These are phyloP conservation scores for Junco hyemalis DNA, from an alignment of 2,113 vertebrate genomes.

Conservation along the genomic window DNA sequence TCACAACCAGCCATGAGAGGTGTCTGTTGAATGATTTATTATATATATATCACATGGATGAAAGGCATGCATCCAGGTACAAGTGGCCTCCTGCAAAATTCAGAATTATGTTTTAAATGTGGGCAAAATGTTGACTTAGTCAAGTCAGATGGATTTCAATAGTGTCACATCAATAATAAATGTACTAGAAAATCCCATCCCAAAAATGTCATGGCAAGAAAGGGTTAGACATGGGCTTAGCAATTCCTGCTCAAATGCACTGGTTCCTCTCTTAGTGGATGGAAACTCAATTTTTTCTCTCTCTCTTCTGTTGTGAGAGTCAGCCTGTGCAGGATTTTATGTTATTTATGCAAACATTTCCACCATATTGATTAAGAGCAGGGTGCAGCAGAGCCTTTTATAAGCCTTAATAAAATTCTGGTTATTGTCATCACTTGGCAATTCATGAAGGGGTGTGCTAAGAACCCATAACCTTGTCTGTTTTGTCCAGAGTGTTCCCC, in stretches of 20 bases:
- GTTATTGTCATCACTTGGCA: constrained; percentile 22
- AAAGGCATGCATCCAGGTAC: background rate
- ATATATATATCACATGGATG: background rate
- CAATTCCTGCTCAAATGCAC: background rate
- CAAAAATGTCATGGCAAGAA: background rate
- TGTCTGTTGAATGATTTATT: background rate
- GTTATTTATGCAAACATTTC: background rate
- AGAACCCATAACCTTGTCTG: constrained; percentile 10
- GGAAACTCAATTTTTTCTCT: background rate
- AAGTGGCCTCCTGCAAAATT: background rate
- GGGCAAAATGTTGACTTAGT: background rate
- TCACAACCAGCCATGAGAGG: background rate
- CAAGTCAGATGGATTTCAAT: background rate
- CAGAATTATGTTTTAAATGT: background rate
- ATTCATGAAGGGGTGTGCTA: constrained; percentile 33
- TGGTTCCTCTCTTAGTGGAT: background rate
- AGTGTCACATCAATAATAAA: background rate
- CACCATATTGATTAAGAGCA: constrained; percentile 27
- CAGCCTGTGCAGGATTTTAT: background rate
- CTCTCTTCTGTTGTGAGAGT: background rate
- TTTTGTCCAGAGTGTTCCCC: background rate
- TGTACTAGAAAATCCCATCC: background rate
- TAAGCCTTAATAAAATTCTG: constrained; percentile 23
- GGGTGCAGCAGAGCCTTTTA: background rate
- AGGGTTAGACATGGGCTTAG: background rate